Evolutionary conservation across 64 coral and sea anemone genomes (phyloP).

Genomic region (Montipora foliosa): DNA sequence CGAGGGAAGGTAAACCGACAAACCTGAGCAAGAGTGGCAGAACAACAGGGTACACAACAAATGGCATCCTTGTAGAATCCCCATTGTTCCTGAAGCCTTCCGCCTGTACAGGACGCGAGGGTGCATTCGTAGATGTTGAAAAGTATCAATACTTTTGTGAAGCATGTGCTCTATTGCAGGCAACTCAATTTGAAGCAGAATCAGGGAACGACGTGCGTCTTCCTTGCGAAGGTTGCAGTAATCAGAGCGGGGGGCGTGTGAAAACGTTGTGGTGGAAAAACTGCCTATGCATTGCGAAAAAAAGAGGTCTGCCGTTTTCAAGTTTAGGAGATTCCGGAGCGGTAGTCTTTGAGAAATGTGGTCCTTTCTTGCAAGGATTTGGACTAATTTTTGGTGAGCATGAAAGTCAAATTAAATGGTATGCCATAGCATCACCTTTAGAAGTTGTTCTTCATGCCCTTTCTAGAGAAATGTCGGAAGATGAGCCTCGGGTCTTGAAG

Average conservation of each 20-base stretch:
- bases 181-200: background rate
- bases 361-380: background rate
- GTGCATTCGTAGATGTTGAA: background rate
- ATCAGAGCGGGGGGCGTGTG: background rate
- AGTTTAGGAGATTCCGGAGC: conserved; percentile 3
- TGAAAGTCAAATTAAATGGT: background rate
- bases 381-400: background rate
- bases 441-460: background rate
- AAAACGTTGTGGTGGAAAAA: background rate
- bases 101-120: background rate
- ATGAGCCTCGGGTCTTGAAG: background rate
- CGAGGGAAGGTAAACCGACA: background rate
- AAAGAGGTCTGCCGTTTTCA: background rate
- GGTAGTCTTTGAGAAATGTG: background rate
- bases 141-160: background rate
- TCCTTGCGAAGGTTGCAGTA: background rate
- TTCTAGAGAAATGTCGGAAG: background rate
- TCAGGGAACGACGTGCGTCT: background rate
- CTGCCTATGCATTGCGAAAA: background rate
- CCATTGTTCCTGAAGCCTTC: background rate
- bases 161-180: background rate
- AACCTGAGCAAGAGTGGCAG: conserved; percentile 3
- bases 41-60: conserved; percentile 1
- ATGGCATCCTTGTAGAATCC: background rate
- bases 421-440: conserved; percentile 5